These are phyloP conservation scores for Pitta sordida DNA, from an alignment of 2,113 vertebrate species.

Conservation along the genomic window DNA sequence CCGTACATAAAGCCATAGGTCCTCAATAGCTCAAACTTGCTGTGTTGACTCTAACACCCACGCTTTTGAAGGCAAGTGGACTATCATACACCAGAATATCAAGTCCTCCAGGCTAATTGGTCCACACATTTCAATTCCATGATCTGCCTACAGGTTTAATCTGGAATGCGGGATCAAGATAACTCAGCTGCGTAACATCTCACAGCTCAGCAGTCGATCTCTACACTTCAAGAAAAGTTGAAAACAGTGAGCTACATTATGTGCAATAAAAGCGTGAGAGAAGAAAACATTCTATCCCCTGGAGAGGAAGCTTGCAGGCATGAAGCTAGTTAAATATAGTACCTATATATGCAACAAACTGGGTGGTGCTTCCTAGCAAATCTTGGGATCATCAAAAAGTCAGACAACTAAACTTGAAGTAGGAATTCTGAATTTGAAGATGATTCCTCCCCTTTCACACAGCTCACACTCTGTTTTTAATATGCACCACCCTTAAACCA, in stretches of 20 bases:
- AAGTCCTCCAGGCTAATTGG: not conserved
- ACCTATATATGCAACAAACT: not conserved
- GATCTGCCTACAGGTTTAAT: not conserved
- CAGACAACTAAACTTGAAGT: not conserved
- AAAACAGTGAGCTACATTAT: not conserved
- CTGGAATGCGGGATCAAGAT: not conserved
- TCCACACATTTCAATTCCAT: not conserved
- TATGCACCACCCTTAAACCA: fast-evolving
- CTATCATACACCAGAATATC: not conserved
- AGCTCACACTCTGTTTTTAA: not conserved
- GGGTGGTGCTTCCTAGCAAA: not conserved
- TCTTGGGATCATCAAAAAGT: not conserved
- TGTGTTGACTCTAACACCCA: not conserved
- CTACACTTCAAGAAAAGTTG: not conserved
- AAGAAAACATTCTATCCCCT: not conserved
- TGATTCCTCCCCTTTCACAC: not conserved
- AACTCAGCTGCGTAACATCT: not conserved
- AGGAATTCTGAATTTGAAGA: not conserved
- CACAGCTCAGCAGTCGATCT: not conserved
- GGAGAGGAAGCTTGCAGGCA: not conserved
- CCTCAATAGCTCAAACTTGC: not conserved
- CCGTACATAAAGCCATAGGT: fast-evolving
- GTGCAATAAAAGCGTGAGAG: not conserved
- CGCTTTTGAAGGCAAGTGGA: not conserved
- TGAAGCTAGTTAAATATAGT: not conserved